Base-by-base conservation (phyloP, 2,888 invertebrate genomes). In the Entomobrya proxima region DNA sequence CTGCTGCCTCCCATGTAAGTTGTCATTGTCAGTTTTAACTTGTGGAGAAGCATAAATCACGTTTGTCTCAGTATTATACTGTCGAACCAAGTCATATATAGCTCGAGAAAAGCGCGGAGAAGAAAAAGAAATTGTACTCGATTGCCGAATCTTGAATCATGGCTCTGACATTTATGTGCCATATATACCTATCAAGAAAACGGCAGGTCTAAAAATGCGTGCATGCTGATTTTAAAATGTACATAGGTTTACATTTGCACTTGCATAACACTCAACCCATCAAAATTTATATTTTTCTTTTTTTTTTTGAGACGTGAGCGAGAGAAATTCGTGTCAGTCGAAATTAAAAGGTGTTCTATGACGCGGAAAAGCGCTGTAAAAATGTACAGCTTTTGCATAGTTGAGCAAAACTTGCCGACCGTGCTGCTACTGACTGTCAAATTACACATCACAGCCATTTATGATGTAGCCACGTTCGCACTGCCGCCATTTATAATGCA, bases 11-110 rank as follows among this genome's bases (percentile, higher is more conserved):
- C 37, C 52, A 52, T 67, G 50, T 55, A 76, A 44, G 79, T 69
- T 79, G 79, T 67, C 79, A 67, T 79, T 79, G 79, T 79, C 79
- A 79, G 79, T 67, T 69, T 79, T 79, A 79, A 79, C 67, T 21
- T 47, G 18, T 52, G 50, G 18, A 67, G 30, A 18, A 69, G 67
- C 67, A 79, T 79, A 79, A 79, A 79, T 79, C 79, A 79, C 50
- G 67, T 69, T 79, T 47, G 72, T 47, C 47, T 47, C 30, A 24
- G 47, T 72, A 47, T 47, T 72, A 72, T 15, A 72, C 72, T 47
- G 47, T 72, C 47, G 72, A 69, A 44, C 40, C 44, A 44, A 72
- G 47, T 67, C 67, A 67, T 37, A 58, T 30, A 21, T 55, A 55
- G 5, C 2, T 5, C n/a, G 3, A 30, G n/a, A 44, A 15, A 7